Percentiles rank a stretch among this genome's conserved stretches.
Conservation (phyloP, 2,888 invertebrate genomes). For the Andrena marginata region DNA sequence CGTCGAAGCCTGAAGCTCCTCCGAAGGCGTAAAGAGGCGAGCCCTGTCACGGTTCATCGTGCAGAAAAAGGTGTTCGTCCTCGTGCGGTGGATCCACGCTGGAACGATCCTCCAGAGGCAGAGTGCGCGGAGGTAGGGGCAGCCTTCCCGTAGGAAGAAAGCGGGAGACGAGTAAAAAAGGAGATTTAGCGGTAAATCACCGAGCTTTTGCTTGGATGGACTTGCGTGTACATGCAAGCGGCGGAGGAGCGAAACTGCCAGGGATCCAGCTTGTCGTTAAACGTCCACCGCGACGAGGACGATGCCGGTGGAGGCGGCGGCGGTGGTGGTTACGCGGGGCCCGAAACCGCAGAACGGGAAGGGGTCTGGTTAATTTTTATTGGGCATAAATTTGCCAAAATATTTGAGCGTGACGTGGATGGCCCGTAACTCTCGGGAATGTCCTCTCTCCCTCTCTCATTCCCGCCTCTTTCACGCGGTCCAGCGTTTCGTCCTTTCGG, state of each 20-base stretch:
- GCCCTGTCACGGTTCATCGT: constrained; percentile 6
- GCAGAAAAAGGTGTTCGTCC: constrained; percentile 49
- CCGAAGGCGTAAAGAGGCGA: constrained; percentile 62
- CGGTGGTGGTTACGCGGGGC: constrained; percentile 59
- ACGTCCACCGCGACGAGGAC: constrained; percentile 56
- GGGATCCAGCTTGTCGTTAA: constrained; percentile 74
- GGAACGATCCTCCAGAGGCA: constrained; percentile 20
- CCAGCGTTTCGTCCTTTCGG: constrained; percentile 26
- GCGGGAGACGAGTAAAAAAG: constrained; percentile 72
- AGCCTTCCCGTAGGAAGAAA: constrained; percentile 23
- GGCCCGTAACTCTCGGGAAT: constrained; percentile 81
- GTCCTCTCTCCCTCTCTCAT: constrained; percentile 60
- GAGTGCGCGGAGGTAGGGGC: constrained; percentile 2
- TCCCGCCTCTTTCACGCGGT: constrained; percentile 30
- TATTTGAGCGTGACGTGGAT: constrained; percentile 84
- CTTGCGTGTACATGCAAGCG: constrained; percentile 47
- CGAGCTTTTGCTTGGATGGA: constrained; percentile 70
- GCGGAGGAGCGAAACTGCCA: constrained; percentile 57
- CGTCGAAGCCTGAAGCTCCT: constrained; percentile 22
- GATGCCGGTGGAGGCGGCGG: constrained; percentile 44
- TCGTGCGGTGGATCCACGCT: constrained; percentile 30
- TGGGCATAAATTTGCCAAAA: constrained; percentile 85
- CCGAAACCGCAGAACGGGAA: constrained; percentile 75
- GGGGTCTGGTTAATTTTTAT: constrained; percentile 85
- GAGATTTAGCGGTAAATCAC: constrained; percentile 83